Percentiles rank a stretch among this genome's conserved stretches.
Evolutionary conservation across 2,797 vertebrate species (phyloP).

Genomic region (Gobio occitaniae): DNA sequence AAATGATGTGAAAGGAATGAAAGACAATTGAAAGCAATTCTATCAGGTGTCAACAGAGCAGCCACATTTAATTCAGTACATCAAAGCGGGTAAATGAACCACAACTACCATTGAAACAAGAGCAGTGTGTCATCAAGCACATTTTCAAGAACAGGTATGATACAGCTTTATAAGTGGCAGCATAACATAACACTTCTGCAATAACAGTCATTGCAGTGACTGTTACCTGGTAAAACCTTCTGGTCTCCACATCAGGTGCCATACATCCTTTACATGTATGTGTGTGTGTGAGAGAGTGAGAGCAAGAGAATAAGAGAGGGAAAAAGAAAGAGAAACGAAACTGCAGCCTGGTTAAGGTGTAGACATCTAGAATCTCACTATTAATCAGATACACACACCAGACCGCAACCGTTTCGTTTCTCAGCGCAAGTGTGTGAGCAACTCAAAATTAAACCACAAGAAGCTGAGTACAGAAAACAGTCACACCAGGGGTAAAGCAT

Average conservation of each 20-base stretch:
- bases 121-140: constrained; percentile 3
- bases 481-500: constrained; percentile 18
- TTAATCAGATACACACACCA: constrained; percentile 58
- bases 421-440: constrained; percentile 63
- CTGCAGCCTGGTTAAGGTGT: constrained; percentile 63
- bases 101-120: constrained; percentile 31
- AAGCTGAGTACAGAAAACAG: constrained; percentile 48
- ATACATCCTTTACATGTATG: constrained; percentile 18
- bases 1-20: neutral
- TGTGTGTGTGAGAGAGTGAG: constrained; percentile 13
- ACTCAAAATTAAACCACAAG: constrained; percentile 70
- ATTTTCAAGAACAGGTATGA: neutral
- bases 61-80: neutral
- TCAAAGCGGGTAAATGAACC: constrained; percentile 26
- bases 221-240: neutral
- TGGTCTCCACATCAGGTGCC: constrained; percentile 32
- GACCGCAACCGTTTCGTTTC: constrained; percentile 66
- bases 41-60: neutral
- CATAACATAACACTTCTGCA: constrained; percentile 14
- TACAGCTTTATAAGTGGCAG: neutral
- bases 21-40: constrained; percentile 30
- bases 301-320: constrained; percentile 49
- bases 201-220: neutral
- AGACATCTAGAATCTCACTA: constrained; percentile 65
- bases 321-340: constrained; percentile 69